Evolutionary conservation across 1,140 invertebrate species (phyloP).

Genomic region (Drosophila repleta): DNA sequence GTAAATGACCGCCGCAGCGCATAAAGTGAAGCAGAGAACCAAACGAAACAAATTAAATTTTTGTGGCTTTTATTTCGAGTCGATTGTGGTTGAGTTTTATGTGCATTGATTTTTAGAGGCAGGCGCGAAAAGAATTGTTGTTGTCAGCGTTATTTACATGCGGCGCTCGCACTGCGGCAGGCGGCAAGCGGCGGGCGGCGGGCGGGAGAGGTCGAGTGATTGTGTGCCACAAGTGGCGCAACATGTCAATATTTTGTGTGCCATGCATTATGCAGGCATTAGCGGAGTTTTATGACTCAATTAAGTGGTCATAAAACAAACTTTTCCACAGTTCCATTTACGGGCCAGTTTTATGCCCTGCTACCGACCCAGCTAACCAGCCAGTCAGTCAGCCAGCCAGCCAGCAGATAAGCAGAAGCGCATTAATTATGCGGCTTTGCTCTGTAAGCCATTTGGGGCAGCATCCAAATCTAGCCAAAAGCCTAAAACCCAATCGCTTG

Average conservation of each 20-base stretch:
- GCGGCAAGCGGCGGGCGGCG: too few species aligned
- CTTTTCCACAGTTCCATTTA: slow-evolving; percentile 18
- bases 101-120: slow-evolving; percentile 12
- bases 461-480: slow-evolving; percentile 3
- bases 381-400: too few species aligned
- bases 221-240: slow-evolving; percentile 18
- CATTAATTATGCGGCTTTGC: slow-evolving; percentile 71
- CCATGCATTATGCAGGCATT: slow-evolving; percentile 54
- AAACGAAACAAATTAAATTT: slow-evolving; percentile 22
- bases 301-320: slow-evolving; percentile 74
- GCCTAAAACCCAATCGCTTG: slow-evolving; percentile 42
- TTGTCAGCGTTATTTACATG: slow-evolving; percentile 7
- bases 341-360: slow-evolving; percentile 32
- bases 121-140: slow-evolving; percentile 33
- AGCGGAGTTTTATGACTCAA: slow-evolving; percentile 66
- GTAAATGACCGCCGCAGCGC: slow-evolving; percentile 65
- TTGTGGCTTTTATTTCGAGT: slow-evolving; percentile 10
- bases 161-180: slow-evolving; percentile 3
- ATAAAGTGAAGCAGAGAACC: slow-evolving; percentile 16
- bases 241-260: slow-evolving; percentile 48
- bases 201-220: slow-evolving; percentile 2
- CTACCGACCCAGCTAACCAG: neutral
- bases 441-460: slow-evolving; percentile 18
- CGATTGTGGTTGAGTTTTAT: slow-evolving; percentile 25
- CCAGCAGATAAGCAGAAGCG: slow-evolving; percentile 53